These are phyloP conservation scores for Agrochola circellaris DNA, from an alignment of 2,888 invertebrate genomes.

Conservation along the genomic window DNA sequence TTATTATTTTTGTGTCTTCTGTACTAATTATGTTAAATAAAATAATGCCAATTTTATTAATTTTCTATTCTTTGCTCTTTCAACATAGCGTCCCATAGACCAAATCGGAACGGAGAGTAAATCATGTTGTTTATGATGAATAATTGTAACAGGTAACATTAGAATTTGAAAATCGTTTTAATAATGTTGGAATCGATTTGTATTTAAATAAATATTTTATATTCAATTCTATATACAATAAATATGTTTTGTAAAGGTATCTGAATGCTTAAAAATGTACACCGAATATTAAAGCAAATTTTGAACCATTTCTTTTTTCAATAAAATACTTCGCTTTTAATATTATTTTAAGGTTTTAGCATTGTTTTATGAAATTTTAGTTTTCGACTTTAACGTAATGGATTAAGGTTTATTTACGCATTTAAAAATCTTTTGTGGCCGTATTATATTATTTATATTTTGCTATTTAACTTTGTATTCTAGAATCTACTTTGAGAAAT, in stretches of 20 bases:
- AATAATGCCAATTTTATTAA: neutral
- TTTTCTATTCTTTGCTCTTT: slow-evolving; percentile 38
- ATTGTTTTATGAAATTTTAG: neutral
- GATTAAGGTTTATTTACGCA: no score
- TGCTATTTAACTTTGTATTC: neutral
- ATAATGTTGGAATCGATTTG: slow-evolving; percentile 11
- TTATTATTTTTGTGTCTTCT: neutral
- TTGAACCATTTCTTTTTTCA: fast-evolving
- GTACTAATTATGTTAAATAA: neutral
- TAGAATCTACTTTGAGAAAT: no score
- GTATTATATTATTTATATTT: neutral
- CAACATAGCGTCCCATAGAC: slow-evolving; percentile 49
- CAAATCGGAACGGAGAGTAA: slow-evolving; percentile 21
- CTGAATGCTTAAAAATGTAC: neutral
- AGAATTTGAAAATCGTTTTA: slow-evolving; percentile 2
- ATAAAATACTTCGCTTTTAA: neutral
- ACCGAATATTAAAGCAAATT: fast-evolving
- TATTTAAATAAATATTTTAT: no score
- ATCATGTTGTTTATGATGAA: slow-evolving; percentile 33
- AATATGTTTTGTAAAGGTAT: fast-evolving
- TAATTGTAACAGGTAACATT: slow-evolving; percentile 52
- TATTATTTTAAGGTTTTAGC: neutral
- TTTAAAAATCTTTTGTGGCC: fast-evolving
- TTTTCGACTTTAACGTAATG: fast-evolving
- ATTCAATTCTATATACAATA: fast-evolving